Evolutionary conservation across 2,113 vertebrate genomes (phyloP).

Genomic region (Sardina pilchardus): DNA sequence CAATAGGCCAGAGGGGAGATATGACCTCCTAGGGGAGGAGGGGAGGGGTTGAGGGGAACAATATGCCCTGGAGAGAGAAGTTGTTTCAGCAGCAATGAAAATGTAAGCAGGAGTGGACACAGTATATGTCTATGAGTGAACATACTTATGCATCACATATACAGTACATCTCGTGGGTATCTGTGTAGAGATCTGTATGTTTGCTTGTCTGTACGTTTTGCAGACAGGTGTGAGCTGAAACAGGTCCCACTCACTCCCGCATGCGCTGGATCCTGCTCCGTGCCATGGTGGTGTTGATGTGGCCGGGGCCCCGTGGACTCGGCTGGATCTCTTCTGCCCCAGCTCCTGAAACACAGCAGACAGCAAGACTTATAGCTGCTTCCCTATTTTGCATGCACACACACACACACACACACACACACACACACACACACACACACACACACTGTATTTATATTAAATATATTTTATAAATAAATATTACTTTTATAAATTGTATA

Average conservation of each 20-base stretch:
- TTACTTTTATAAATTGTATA: too few species aligned
- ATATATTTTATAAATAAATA: too few species aligned
- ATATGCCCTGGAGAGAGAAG: background rate
- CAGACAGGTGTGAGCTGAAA: background rate
- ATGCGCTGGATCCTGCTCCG: background rate
- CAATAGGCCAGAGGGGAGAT: background rate
- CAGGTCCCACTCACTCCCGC: background rate
- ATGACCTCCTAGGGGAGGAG: background rate
- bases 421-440: background rate
- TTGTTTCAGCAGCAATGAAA: conserved; percentile 1
- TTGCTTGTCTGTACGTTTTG: background rate
- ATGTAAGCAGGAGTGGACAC: background rate
- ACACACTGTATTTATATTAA: too few species aligned
- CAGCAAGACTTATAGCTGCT: background rate
- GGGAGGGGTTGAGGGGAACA: background rate
- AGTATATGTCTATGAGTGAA: too few species aligned
- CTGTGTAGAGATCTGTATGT: too few species aligned
- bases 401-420: background rate
- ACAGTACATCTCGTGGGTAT: background rate
- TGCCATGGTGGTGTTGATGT: conserved; percentile 3
- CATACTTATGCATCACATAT: background rate
- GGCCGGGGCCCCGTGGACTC: background rate
- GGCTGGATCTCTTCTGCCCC: background rate
- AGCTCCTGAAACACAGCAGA: background rate
- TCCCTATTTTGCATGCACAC: background rate